phyloP scores from a whole-genome alignment of 2,888 invertebrate genomes.

The Trissolcus japonicus region DNA sequence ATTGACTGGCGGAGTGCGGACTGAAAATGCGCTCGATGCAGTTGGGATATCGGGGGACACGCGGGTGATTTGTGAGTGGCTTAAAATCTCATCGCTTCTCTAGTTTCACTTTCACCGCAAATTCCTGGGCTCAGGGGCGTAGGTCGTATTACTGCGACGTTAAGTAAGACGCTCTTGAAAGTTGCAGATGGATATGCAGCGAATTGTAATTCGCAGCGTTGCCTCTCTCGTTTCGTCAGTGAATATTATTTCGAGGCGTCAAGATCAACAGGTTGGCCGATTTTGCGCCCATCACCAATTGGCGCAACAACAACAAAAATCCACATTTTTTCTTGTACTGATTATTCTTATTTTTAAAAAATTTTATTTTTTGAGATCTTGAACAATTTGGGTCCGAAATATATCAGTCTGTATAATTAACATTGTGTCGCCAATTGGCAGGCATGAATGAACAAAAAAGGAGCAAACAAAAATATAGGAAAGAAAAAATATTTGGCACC shows the following conservation, averaged over 20 bases:
- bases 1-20: no score
- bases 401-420: slow-evolving; percentile 31
- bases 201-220: slow-evolving; percentile 14
- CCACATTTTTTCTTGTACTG: neutral
- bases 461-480: slow-evolving; percentile 11
- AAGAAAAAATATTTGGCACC: slow-evolving; percentile 2
- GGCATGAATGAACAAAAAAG: slow-evolving; percentile 36
- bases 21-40: slow-evolving; percentile 26
- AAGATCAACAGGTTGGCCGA: no score
- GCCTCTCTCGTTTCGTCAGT: neutral
- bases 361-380: neutral
- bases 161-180: slow-evolving; percentile 57
- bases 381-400: neutral
- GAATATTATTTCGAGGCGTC: neutral
- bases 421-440: slow-evolving; percentile 34
- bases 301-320: no score
- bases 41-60: slow-evolving; percentile 32
- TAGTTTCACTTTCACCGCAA: slow-evolving; percentile 60
- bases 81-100: slow-evolving; percentile 58
- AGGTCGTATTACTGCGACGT: slow-evolving; percentile 55
- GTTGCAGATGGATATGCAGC: slow-evolving; percentile 39
- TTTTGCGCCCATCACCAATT: no score
- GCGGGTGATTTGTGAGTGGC: slow-evolving; percentile 55
- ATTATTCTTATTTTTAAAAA: neutral
- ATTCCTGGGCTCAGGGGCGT: slow-evolving; percentile 54